Base-by-base conservation (phyloP, 2,113 vertebrate genomes). In the Cyphomyrus discorhynchus region DNA sequence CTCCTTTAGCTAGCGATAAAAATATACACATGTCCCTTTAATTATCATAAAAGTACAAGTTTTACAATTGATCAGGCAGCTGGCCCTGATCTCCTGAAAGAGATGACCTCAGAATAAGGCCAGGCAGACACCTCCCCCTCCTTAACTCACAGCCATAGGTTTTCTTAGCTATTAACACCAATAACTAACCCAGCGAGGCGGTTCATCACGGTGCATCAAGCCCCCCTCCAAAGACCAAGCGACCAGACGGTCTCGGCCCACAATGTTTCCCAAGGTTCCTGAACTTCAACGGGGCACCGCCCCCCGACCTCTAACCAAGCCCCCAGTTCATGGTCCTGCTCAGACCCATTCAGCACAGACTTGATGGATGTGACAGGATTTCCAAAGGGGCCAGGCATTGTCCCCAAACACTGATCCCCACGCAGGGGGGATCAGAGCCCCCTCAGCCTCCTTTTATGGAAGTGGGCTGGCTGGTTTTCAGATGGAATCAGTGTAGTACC, bases 301-400 rank as follows among this genome's bases (percentile, higher is more conserved):
- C 89, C 82, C 82, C 92, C 90, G 92, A 93, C 93, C 92, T 93
- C 92, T 93, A 92, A 94, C 91, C 92, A 90, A 95, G 92, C 91
- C 90, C 0, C 1, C 94, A 94, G 94, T 95, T 95, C 92, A 96
- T 70, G 91, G 91, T 46, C 86, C 91, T 91, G 91, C 93, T 92
- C 92, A 92, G n/a, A 21, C 91, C 86, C 89, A 92, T 90, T 91
- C 90, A 92, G 42, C 39, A 21, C 70, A 24, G 62, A 42, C 47
- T 89, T 94, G 93, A 94, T 62, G 86, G 94, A 95, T 95, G 95
- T 95, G 95, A 95, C 93, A 90, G 70, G 94, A 95, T 92, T 96
- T 85, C 93, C 92, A 95, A 96, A 92, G 90, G 93, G 93, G 88
- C 85, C 91, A 80, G 92, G 92, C 92, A 94, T 94, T 94, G 92